Base-by-base conservation (phyloP, 2,888 invertebrate genomes). In the Phanerotoma sp. region DNA sequence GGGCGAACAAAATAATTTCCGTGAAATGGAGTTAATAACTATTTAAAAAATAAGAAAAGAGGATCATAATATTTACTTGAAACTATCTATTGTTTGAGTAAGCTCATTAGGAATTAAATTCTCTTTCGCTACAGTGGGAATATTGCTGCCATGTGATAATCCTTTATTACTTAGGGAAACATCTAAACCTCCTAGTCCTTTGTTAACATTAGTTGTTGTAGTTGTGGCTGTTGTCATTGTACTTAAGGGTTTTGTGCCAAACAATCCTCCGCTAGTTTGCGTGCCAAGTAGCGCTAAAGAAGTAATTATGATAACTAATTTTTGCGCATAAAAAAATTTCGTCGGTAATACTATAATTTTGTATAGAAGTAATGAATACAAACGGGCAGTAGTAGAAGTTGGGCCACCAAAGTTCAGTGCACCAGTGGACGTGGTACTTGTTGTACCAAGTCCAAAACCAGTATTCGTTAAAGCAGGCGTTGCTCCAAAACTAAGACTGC, bases 51-150 rank as follows among this genome's bases (percentile, higher is more conserved):
- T n/a, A n/a, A n/a, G n/a, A n/a, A 47, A 49, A 21, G 32, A 41
- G 47, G n/a, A 47, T 42, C 75, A 77, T 20, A 25, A n/a, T n/a
- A 22, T 37, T 77, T 77, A 83, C 80, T 93, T 92, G 70, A 94
- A 89, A 3, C 83, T 80, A 54, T 93, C 91, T 21, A 94, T 88
- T 0, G 88, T 86, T 62, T 87, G 85, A 20, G 83, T 79, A 47
- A 94, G 84, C 78, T 91, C 89, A 66, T 88, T 88, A 1, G 93
- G 93, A 54, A 94, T 77, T 41, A 83, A 73, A 63, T 82, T 83
- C 67, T 86, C 86, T 74, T 85, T 86, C 0, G 83, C 81, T 22
- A 83, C 79, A 56, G 84, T 81, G 51, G 75, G 73, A 62, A 79
- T 80, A 61, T 72, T 78, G 61, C 76, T 80, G 33, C 78, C 74